phyloP scores from a whole-genome alignment of 1,140 invertebrate species.

The Drosophila kanapiae region DNA sequence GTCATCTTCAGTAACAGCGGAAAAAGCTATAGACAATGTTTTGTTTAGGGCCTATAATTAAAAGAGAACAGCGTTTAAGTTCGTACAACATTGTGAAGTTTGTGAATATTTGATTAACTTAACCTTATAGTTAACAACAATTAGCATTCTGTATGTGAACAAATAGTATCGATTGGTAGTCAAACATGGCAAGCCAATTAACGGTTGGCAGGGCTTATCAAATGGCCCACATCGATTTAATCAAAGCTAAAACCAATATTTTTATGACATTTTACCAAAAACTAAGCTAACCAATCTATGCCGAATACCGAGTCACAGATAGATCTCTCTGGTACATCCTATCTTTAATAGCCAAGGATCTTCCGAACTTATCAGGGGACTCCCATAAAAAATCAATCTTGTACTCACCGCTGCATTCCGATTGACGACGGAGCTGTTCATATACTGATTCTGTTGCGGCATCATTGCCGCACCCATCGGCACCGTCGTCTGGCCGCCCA shows the following conservation, averaged over 20 bases:
- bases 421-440: conserved; percentile 82
- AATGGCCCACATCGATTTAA: conserved; percentile 3
- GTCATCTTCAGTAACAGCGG: neutral
- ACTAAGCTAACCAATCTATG: neutral
- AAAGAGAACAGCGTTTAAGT: neutral
- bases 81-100: neutral
- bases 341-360: neutral
- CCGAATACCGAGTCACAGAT: neutral
- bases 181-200: conserved; percentile 19
- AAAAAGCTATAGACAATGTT: neutral
- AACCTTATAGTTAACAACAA: conserved; percentile 7
- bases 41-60: neutral
- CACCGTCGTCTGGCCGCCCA: conserved; percentile 75
- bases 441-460: conserved; percentile 82
- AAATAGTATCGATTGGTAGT: conserved; percentile 12
- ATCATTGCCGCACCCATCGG: conserved; percentile 75
- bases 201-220: conserved; percentile 9
- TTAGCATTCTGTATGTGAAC: neutral
- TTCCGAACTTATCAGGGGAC: neutral
- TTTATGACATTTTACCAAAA: neutral
- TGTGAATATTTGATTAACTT: neutral
- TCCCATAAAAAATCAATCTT: neutral
- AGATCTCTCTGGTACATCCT: neutral
- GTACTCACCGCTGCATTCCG: conserved; percentile 83
- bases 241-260: neutral